Evolutionary conservation across 1,140 invertebrate genomes (phyloP), one percentile per base, ranked within the genome.

Genomic region (Musca domestica): DNA sequence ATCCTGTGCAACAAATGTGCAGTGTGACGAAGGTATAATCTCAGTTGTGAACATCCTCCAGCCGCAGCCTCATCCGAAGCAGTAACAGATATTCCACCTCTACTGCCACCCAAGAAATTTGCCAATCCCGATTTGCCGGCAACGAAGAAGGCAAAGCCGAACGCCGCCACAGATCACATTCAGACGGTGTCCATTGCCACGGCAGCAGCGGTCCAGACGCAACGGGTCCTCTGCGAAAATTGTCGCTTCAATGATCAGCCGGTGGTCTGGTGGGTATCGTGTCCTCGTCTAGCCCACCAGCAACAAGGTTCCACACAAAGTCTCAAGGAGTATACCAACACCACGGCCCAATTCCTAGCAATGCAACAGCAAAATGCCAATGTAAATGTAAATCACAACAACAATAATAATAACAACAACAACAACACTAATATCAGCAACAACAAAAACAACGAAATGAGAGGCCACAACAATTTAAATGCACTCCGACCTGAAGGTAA

Each of bases 11-110:
- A 80, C 66, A 77, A 76, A 73, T 80, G 77, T 25, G 77, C 77
- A 56, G 77, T 80, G 77, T 80, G 77, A 80, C 77, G 77, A 80
- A 80, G 77, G 77, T 77, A 80, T 74, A 80, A 80, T 71, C 70
- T 77, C 70, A 76, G 72, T 73, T 80, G 77, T 72, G 75, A 76
- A 73, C 77, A 80, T 72, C 77, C 77, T 27, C 58, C 63, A 46
- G 5, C 49, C 2, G 10, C 51, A 46, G 4, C 7, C 10, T 7
- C 23, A 25, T 48, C 34, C 9, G 17, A 34, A 12, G 6, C 19
- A 23, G 14, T 23, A 22, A 19, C 48, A 15, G 15, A 27, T 12
- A 14, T 17, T 25, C 27, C 17, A 19, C 2, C 15, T 15, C n/a
- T 23, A 9, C n/a, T 19, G 9, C 7, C 30, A 34, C 7, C 3